phyloP scores from a whole-genome alignment of 2,797 vertebrate genomes.

The Galaxias olidus region DNA sequence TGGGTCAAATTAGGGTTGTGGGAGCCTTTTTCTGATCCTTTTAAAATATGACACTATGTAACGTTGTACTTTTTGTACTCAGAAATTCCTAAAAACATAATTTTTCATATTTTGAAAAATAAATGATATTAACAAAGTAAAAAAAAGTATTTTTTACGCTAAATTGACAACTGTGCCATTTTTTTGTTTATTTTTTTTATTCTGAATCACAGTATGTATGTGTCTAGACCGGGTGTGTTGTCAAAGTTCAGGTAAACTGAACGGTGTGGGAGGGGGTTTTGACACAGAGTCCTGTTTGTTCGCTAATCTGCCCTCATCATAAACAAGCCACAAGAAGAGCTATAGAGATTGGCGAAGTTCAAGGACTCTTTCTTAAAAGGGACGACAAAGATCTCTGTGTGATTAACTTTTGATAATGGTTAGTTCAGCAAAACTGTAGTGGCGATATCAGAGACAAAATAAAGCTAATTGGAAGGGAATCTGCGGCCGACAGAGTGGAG shows the following conservation, averaged over 20 bases:
- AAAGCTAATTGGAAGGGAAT: conserved; percentile 3
- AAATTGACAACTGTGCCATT: too few species aligned
- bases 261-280: conserved; percentile 8
- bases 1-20: too few species aligned
- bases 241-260: conserved; percentile 32
- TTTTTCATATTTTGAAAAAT: too few species aligned
- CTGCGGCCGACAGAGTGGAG: background rate
- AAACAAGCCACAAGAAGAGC: conserved; percentile 35
- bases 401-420: too few species aligned
- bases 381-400: background rate
- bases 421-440: background rate
- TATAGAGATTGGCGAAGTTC: conserved; percentile 19
- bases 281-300: conserved; percentile 33
- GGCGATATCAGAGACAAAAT: background rate
- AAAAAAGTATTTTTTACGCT: too few species aligned
- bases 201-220: too few species aligned
- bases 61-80: too few species aligned
- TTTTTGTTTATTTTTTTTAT: too few species aligned
- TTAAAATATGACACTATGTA: too few species aligned
- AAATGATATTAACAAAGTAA: too few species aligned
- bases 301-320: conserved; percentile 37
- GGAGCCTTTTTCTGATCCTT: too few species aligned
- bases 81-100: too few species aligned
- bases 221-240: conserved; percentile 10
- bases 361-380: background rate